Base-by-base conservation (phyloP, 2,113 vertebrate genomes). In the Ranitomeya variabilis region DNA sequence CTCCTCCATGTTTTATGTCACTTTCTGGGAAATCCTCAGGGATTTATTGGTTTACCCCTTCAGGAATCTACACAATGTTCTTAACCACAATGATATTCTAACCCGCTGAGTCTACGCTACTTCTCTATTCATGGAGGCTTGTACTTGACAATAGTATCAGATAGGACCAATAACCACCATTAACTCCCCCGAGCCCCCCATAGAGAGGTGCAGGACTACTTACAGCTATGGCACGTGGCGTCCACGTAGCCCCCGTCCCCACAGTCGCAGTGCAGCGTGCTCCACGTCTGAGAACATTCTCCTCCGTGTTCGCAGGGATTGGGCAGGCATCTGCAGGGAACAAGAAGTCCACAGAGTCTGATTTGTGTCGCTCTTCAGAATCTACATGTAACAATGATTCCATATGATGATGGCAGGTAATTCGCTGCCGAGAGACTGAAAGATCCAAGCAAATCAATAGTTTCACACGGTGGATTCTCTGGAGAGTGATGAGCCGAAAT, bases 301-400 rank as follows among this genome's bases (percentile, higher is more conserved):
- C 97, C 97, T 80, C 96, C 97, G 0, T 99, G 98, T 91, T 99
- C 97, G 88, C 98, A 99, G 86, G 97, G 95, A 95, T 97, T 97
- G 21, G 98, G 97, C n/a, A 99, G 95, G 90, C 98, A 99, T 57
- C 98, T 99, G 62, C 86, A 23, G 21, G 51, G 84, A 64, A 88
- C 4, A 15, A 82, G 59, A 78, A 26, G 90, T 54, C 87, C 52
- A 0, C 0, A 67, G 60, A 86, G 82, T 26, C 52, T 82, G 26
- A 57, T 66, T 89, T 89, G 37, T 45, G 37, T 4, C 37, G 37
- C 37, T 45, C 3, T 5, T 45, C 37, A 45, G 37, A 45, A 45
- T 45, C 37, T 45, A 45, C 37, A 45, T 45, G 37, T 45, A 45
- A 45, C 37, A 45, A 3, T 45, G 37, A 45, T 45, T 45, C 37